Percentiles rank a stretch among this genome's conserved stretches.
Evolutionary conservation across 2,888 invertebrate genomes (phyloP).

Genomic region (Cephus pulcher): DNA sequence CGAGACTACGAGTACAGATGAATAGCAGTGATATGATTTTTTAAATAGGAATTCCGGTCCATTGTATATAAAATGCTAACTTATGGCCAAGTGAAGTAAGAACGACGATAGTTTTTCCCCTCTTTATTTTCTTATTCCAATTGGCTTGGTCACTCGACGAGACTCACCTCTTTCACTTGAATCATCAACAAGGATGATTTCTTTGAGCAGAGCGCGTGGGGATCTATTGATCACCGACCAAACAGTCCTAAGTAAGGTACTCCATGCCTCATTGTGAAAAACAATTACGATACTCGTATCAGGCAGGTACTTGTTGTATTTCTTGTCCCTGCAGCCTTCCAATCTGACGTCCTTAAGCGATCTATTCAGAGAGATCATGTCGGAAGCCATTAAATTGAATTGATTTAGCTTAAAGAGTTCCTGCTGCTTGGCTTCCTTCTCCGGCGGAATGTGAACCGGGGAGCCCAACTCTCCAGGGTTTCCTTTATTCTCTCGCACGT

Average conservation of each 20-base stretch:
- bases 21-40: neutral
- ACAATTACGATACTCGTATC: constrained; percentile 97
- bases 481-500: constrained; percentile 75
- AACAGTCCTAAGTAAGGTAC: constrained; percentile 93
- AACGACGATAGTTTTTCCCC: neutral
- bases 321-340: constrained; percentile 86
- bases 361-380: constrained; percentile 96
- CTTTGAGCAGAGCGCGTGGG: constrained; percentile 86
- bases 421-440: constrained; percentile 89
- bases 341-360: constrained; percentile 94
- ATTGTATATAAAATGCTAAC: neutral
- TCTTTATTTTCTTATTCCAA: neutral
- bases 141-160: neutral
- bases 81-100: neutral
- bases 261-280: constrained; percentile 99
- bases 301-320: constrained; percentile 83
- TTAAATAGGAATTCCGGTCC: neutral
- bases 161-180: constrained; percentile 89
- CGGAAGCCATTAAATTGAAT: constrained; percentile 97
- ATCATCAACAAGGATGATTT: constrained; percentile 98
- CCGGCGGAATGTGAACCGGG: constrained; percentile 89
- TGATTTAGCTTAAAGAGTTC: constrained; percentile 98
- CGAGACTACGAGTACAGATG: neutral
- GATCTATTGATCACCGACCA: constrained; percentile 98
- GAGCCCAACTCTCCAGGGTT: constrained; percentile 91